Base-by-base conservation (phyloP, 2,888 invertebrate species). In the Drosophila imparisetae region DNA sequence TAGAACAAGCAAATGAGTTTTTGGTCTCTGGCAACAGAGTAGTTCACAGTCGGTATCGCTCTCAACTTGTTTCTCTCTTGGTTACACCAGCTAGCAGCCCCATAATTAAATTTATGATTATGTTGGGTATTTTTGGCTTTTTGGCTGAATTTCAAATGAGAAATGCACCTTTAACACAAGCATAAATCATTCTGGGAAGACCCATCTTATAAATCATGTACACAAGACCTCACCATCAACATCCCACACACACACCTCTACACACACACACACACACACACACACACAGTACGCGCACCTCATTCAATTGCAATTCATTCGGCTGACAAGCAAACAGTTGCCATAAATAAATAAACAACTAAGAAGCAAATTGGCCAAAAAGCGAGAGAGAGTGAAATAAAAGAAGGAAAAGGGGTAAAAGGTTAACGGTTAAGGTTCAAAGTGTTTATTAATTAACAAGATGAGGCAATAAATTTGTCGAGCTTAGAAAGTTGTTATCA, bases 301-400 rank as follows among this genome's bases (percentile, higher is more conserved):
- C 50, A 64, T 80, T 70, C 72, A 80, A 85, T 72, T 24, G 15
- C 45, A 24, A 45, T 45, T 45, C 15, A 70, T 53, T 66, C 62
- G 53, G 72, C 67, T 75, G 66, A 66, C 58, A 58, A 57, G 72
- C 58, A 78, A 57, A 72, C 90, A 80, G 70, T 86, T 75, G n/a
- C 15, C 61, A 54, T 90, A 78, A 90, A 86, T 88, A 86, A 86
- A 88, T 86, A 88, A 90, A 73, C 61, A 88, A 78, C 55, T 67
- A 32, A 62, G 66, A 24, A 83, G 69, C 60, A 80, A 89, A 89
- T 85, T 89, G 83, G 66, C 72, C 15, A 64, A 75, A 74, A 50
- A 30, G 13, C 27, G 50, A 66, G 38, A 40, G 24, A 32, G 58
- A 30, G n/a, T 7, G 21, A 13, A 7, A 7, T 13, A 13, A 21